Percentiles rank a stretch among this genome's conserved stretches.
phyloP scores from a whole-genome alignment of 2,888 invertebrate species.

The Bimastos eiseni region DNA sequence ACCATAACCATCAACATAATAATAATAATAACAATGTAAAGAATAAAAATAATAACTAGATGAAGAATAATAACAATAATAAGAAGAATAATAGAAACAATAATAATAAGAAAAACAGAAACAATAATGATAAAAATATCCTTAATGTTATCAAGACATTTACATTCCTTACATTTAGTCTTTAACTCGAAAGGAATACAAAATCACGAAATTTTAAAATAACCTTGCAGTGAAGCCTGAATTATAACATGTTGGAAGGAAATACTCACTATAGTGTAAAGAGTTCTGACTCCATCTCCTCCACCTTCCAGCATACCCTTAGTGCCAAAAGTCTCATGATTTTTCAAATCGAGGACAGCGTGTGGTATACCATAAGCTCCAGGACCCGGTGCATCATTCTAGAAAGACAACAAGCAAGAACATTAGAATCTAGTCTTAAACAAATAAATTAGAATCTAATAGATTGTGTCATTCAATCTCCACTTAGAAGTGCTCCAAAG shows the following conservation, averaged over 20 bases:
- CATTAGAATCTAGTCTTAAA: too few species aligned
- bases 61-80: too few species aligned
- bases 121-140: too few species aligned
- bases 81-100: too few species aligned
- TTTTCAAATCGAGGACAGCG: constrained; percentile 54
- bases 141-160: too few species aligned
- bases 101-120: too few species aligned
- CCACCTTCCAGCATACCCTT: constrained; percentile 57
- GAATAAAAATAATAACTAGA: too few species aligned
- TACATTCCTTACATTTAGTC: too few species aligned
- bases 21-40: too few species aligned
- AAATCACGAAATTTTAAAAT: too few species aligned
- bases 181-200: too few species aligned
- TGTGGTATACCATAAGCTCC: constrained; percentile 61
- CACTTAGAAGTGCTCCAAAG: background rate
- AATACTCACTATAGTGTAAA: constrained; percentile 51
- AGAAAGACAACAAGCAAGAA: background rate
- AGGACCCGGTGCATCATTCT: constrained; percentile 52
- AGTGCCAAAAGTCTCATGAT: constrained; percentile 51
- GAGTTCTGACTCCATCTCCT: constrained; percentile 50
- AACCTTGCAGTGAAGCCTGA: too few species aligned
- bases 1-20: background rate
- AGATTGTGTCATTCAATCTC: background rate
- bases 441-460: background rate
- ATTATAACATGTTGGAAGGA: background rate